These are phyloP conservation scores for Melanerpes aurifrons DNA, from an alignment of 2,113 vertebrate species.

Conservation along the genomic window DNA sequence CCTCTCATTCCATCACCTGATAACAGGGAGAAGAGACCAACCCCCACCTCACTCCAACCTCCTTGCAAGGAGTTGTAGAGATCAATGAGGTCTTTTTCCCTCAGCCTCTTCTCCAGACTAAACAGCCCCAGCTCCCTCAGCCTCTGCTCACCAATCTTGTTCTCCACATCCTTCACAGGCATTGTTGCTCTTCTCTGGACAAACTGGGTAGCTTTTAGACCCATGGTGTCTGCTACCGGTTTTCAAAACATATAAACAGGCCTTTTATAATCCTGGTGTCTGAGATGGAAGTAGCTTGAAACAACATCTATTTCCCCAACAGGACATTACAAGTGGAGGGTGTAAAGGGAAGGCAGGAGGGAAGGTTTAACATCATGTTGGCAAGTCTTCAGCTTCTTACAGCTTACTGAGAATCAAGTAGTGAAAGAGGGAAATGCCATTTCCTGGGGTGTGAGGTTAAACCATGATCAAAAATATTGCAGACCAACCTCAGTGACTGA, in stretches of 20 bases:
- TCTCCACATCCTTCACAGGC: too few relatives aligned
- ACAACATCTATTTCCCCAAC: neutral
- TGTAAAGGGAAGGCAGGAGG: neutral
- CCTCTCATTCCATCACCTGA: too few relatives aligned
- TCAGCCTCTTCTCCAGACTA: too few relatives aligned
- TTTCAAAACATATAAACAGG: neutral
- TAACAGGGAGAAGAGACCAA: too few relatives aligned
- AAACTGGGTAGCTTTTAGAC: neutral
- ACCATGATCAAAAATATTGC: neutral
- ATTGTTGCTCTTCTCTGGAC: neutral
- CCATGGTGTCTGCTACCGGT: neutral
- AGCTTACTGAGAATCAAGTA: neutral
- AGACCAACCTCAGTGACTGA: neutral
- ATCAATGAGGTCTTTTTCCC: too few relatives aligned
- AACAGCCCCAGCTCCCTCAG: too few relatives aligned
- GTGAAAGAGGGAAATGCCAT: neutral
- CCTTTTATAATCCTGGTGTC: neutral
- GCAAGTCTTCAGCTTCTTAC: neutral
- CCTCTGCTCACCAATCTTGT: too few relatives aligned
- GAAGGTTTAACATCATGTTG: neutral
- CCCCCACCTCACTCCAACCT: too few relatives aligned
- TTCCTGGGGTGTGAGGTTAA: neutral
- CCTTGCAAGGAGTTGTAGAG: too few relatives aligned
- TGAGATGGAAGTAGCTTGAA: neutral
- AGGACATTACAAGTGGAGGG: neutral